Evolutionary conservation across 1,140 invertebrate genomes (phyloP), one percentile per base, ranked within the genome.

Genomic region (Eumaeus atala): DNA sequence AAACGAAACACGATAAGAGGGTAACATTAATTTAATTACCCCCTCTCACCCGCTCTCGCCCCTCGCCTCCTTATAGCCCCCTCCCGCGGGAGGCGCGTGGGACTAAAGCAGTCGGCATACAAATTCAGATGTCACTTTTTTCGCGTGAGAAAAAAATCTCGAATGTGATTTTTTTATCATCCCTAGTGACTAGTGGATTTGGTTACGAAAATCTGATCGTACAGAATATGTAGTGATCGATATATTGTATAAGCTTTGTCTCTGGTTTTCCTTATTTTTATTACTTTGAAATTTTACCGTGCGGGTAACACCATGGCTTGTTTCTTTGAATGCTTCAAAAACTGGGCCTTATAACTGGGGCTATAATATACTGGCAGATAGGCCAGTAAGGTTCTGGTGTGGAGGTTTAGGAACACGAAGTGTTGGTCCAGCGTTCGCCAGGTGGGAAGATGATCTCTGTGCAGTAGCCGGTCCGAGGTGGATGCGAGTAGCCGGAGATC

Each of bases 1-100:
- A 67, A 70, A 70, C 74, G 72, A 70, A 76, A 70, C 70, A 64
- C 56, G 74, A 68, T 62, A 66, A 72, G 73, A 83, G 81, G 85
- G 83, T 70, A 75, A 77, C 83, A 84, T 87, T 87, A 88, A 88
- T 87, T 87, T 86, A 88, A 88, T 88, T 88, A 87, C 67, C 68
- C 67, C 16, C 40, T 17, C 40, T 11, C 37, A 9, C 40, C 40
- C 7, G 14, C 12, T 6, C 14, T n/a, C 4, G n/a, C 12, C 9
- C 14, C 21, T 28, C 21, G 21, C 21, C 21, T 6, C 21, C 21
- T 28, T 28, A 2, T 6, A 28, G 21, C 59, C 67, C 80, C 78
- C 87, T 79, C 82, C 60, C 66, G 83, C 77, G 87, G 80, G 66
- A 65, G 72, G 69, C 85, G 70, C 77, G 72, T 72, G 66, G 74